Conservation (phyloP, 2,797 vertebrate genomes). For the Aulostomus chinensis region DNA sequence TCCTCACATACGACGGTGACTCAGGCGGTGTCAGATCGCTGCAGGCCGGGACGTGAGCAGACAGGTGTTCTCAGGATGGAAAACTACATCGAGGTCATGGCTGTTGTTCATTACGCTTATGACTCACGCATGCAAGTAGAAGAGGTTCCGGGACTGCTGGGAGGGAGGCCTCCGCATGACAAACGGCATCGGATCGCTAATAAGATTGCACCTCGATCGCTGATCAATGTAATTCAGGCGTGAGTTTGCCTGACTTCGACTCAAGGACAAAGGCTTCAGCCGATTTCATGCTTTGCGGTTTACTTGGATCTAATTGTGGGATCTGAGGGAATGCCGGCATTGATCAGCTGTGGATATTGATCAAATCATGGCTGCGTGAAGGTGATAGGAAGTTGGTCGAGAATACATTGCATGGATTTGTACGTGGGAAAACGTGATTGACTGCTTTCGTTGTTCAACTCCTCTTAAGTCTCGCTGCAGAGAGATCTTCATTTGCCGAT, state of each 20-base stretch:
- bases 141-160: constrained; percentile 13
- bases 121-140: constrained; percentile 45
- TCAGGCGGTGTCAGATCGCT: constrained; percentile 46
- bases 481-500: too few relatives aligned
- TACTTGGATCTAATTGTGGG: neutral
- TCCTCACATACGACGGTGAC: constrained; percentile 1
- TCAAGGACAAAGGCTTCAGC: constrained; percentile 44
- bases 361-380: too few relatives aligned
- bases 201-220: constrained; percentile 61
- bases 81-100: constrained; percentile 24
- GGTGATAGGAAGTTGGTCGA: too few relatives aligned
- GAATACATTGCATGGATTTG: too few relatives aligned
- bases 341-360: too few relatives aligned
- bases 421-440: too few relatives aligned
- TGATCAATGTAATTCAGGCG: constrained; percentile 52
- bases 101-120: constrained; percentile 22
- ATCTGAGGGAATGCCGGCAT: neutral
- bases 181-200: constrained; percentile 52
- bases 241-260: constrained; percentile 17
- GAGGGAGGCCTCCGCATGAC: constrained; percentile 56
- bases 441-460: too few relatives aligned
- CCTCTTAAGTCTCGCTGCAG: too few relatives aligned
- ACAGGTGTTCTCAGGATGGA: constrained; percentile 46
- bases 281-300: neutral
- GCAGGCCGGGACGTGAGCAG: constrained; percentile 13